A percentile compares a stretch with the other conserved stretches of the same genome.
These are phyloP conservation scores for Micropoecilia bifurca DNA, from an alignment of 2,797 vertebrate species.

Conservation along the genomic window DNA sequence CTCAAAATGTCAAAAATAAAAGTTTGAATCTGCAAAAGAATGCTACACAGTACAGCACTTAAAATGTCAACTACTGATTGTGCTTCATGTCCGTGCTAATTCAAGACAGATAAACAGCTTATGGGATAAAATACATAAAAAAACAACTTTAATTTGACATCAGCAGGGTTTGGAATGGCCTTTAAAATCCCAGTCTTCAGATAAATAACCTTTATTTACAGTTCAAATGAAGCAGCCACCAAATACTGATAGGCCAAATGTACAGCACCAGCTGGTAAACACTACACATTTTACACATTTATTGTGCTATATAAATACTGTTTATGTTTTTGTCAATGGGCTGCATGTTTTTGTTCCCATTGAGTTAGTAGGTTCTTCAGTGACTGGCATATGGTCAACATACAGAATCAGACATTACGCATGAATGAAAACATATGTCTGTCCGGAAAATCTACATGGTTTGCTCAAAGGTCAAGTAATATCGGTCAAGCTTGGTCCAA, in stretches of 20 bases:
- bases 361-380: background rate
- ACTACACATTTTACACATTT: background rate
- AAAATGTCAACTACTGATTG: slow-evolving; percentile 43
- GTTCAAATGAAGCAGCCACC: slow-evolving; percentile 13
- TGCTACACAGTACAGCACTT: slow-evolving; percentile 22
- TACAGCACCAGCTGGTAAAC: background rate
- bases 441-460: slow-evolving; percentile 6
- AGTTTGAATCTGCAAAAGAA: slow-evolving; percentile 31
- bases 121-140: slow-evolving; percentile 35
- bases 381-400: background rate
- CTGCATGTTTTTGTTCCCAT: background rate
- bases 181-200: slow-evolving; percentile 49
- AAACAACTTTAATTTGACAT: slow-evolving; percentile 35
- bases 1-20: slow-evolving; percentile 25
- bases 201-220: slow-evolving; percentile 22
- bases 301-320: background rate
- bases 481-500: background rate
- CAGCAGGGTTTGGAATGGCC: slow-evolving; percentile 25
- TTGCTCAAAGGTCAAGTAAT: slow-evolving; percentile 12
- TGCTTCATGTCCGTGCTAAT: slow-evolving; percentile 35
- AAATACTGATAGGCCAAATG: slow-evolving; percentile 14
- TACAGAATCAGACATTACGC: slow-evolving; percentile 9
- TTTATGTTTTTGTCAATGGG: slow-evolving; percentile 3
- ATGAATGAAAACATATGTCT: slow-evolving; percentile 18
- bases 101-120: slow-evolving; percentile 47